phyloP scores from a whole-genome alignment of 2,797 vertebrate species.

The Harpagifer antarcticus region DNA sequence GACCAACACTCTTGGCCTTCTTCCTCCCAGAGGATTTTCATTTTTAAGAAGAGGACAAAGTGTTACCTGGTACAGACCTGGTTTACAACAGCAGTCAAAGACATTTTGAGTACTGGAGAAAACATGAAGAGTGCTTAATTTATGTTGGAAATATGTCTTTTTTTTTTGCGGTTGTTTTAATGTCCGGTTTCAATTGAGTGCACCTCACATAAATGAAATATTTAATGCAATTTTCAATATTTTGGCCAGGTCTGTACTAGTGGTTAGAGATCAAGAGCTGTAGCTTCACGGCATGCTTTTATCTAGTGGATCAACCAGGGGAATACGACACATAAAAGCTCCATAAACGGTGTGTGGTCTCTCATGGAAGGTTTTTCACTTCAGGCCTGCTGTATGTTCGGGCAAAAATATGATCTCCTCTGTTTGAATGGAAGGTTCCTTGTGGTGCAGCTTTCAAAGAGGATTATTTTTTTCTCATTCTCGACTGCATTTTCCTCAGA shows the following conservation, averaged over 20 bases:
- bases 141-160: conserved; percentile 67
- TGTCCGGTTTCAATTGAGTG: conserved; percentile 51
- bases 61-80: conserved; percentile 74
- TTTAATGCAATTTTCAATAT: conserved; percentile 67
- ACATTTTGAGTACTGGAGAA: conserved; percentile 63
- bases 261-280: conserved; percentile 63
- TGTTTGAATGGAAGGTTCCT: conserved; percentile 86
- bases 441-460: conserved; percentile 87
- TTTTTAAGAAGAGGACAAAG: conserved; percentile 55
- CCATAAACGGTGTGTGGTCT: conserved; percentile 76
- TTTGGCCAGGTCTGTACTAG: conserved; percentile 66
- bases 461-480: conserved; percentile 72
- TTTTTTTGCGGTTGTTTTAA: conserved; percentile 61
- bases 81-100: conserved; percentile 57
- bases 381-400: conserved; percentile 80
- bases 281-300: conserved; percentile 89
- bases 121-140: conserved; percentile 69
- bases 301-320: conserved; percentile 77
- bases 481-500: conserved; percentile 80
- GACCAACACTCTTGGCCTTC: conserved; percentile 78
- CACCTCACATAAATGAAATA: conserved; percentile 66
- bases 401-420: conserved; percentile 76
- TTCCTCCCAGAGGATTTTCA: conserved; percentile 63
- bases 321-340: conserved; percentile 74
- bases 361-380: conserved; percentile 65